These are phyloP conservation scores for Aphrophora alni DNA, from an alignment of 2,888 invertebrate genomes.

Conservation along the genomic window DNA sequence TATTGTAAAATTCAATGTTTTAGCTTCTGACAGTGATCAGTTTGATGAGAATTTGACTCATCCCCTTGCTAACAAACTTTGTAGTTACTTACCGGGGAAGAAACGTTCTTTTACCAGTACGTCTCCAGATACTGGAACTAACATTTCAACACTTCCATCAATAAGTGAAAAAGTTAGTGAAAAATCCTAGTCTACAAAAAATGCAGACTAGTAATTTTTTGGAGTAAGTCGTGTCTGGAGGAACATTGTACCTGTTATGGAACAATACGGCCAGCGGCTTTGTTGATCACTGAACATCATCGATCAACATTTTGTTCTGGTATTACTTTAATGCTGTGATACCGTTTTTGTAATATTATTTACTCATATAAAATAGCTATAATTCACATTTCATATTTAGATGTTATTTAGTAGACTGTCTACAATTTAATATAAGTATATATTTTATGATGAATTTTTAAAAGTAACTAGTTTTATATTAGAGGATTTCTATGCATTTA, in stretches of 20 bases:
- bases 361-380: neutral
- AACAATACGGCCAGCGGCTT: neutral
- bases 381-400: neutral
- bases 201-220: neutral
- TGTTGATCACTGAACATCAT: neutral
- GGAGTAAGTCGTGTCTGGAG: neutral
- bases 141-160: conserved; percentile 29
- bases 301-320: neutral
- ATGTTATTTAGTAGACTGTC: neutral
- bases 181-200: conserved; percentile 11
- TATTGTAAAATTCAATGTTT: neutral
- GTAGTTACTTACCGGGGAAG: conserved; percentile 64
- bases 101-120: conserved; percentile 43
- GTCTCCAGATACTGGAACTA: conserved; percentile 20
- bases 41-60: conserved; percentile 73
- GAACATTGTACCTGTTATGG: neutral
- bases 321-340: neutral
- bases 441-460: neutral
- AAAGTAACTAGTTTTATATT: neutral
- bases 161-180: conserved; percentile 41
- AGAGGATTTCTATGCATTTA: neutral
- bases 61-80: conserved; percentile 66
- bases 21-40: conserved; percentile 63
- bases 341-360: neutral
- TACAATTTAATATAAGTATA: neutral